Base-by-base conservation (phyloP, 2,113 vertebrate genomes). In the Elachura formosa region DNA sequence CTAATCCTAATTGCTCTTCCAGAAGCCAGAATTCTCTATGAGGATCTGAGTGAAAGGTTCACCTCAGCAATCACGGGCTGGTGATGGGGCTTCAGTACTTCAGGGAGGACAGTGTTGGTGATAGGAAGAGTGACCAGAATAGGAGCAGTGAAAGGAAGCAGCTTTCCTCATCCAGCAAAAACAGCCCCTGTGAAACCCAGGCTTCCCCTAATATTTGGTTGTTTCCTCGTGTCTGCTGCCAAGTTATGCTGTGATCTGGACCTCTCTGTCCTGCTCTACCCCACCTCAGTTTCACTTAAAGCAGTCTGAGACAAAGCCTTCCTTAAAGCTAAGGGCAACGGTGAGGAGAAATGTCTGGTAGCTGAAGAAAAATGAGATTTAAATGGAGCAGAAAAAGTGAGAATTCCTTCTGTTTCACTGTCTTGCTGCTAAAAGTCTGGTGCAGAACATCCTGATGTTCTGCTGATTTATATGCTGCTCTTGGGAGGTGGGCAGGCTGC, bases 381-480 rank as follows among this genome's bases (percentile, higher is more conserved):
- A 85, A 85, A 90, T 88, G 49, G 82, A 91, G 89, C 52, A 87
- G 93, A 84, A 94, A 94, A 93, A 78, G 90, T 31, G 68, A 77
- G 25, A 58, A 88, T 90, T 77, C 87, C 75, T 90, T 93, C 82
- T 85, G 36, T 93, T 95, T 93, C 75, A 59, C 91, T 94, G 71
- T 64, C 82, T 96, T 95, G 92, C 96, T 97, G 95, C 95, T 97
- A 92, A 74, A 96, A 96, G 68, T 88, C 85, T 93, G 71, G 59
- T 84, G 82, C 72, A 90, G 79, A 93, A 64, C 59, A 77, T 80
- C 40, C 48, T 43, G 11, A 71, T 74, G 93, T 94, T 95, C 69
- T 91, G 84, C 69, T 90, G 89, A 85, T 93, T 80, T 58, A 86
- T 80, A 10, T 75, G 91, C 82, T 31, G 16, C 83, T 93, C 91